Conservation (phyloP, 2,797 vertebrate species). For the Propithecus deckenii region DNA sequence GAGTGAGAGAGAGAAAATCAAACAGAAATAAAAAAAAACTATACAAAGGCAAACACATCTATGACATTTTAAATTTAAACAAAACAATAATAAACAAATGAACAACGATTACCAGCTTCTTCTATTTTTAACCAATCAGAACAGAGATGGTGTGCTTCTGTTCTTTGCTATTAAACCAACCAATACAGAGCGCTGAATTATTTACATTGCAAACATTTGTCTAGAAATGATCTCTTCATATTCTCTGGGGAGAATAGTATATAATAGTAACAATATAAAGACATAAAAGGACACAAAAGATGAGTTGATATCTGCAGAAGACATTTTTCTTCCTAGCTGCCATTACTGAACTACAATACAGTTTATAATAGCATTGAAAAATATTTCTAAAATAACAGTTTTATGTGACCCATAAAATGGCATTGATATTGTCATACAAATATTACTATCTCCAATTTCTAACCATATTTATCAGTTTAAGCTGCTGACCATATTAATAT, state of each 20-base stretch:
- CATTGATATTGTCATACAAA: neutral
- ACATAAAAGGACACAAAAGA: neutral
- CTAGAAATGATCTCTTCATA: neutral
- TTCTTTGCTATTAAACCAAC: neutral
- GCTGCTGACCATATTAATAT: neutral
- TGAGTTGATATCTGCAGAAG: neutral
- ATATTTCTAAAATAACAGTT: neutral
- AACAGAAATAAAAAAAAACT: neutral
- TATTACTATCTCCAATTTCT: neutral
- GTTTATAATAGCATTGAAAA: neutral
- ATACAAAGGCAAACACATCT: neutral
- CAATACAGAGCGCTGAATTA: neutral
- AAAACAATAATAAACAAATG: neutral
- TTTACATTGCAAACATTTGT: neutral
- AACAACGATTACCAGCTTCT: neutral
- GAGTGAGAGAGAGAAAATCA: neutral
- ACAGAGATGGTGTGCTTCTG: neutral
- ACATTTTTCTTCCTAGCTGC: neutral
- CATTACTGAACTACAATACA: neutral
- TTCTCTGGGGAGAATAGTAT: neutral
- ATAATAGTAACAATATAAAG: neutral
- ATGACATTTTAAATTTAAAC: neutral
- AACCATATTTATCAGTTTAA: neutral
- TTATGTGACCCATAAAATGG: neutral
- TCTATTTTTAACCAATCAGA: neutral